Conservation (phyloP, 2,113 vertebrate species). For the Zosterops borbonicus region DNA sequence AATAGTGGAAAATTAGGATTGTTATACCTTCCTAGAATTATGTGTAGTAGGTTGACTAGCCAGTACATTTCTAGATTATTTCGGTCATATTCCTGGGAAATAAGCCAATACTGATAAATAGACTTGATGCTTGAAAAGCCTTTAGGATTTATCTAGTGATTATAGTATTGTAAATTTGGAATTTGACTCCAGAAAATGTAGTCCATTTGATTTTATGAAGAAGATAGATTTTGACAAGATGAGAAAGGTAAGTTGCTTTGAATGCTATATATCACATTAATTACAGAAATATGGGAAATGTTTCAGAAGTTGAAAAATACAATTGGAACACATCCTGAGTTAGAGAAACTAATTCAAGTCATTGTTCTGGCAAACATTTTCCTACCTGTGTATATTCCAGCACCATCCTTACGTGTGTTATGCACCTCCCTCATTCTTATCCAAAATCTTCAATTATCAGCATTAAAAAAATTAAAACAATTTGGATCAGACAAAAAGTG, state of each 20-base stretch:
- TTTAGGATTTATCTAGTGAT: slow-evolving; percentile 9
- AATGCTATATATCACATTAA: background rate
- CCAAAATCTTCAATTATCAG: background rate
- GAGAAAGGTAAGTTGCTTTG: background rate
- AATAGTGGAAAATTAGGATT: background rate
- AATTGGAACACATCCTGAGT: background rate
- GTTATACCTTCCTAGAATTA: background rate
- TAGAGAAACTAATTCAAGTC: background rate
- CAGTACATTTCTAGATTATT: slow-evolving; percentile 19
- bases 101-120: slow-evolving; percentile 36
- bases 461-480: background rate
- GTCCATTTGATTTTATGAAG: background rate
- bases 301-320: background rate
- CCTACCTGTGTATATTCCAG: background rate
- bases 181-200: background rate
- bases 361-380: background rate
- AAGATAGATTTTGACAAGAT: background rate
- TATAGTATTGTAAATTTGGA: background rate
- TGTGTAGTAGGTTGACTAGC: background rate
- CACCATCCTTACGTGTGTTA: background rate
- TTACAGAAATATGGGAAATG: background rate
- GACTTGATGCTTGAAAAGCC: slow-evolving; percentile 3
- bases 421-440: background rate
- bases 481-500: background rate
- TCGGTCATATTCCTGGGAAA: slow-evolving; percentile 39